Conservation (phyloP, 2,113 vertebrate genomes). For the Turdus rufiventris region DNA sequence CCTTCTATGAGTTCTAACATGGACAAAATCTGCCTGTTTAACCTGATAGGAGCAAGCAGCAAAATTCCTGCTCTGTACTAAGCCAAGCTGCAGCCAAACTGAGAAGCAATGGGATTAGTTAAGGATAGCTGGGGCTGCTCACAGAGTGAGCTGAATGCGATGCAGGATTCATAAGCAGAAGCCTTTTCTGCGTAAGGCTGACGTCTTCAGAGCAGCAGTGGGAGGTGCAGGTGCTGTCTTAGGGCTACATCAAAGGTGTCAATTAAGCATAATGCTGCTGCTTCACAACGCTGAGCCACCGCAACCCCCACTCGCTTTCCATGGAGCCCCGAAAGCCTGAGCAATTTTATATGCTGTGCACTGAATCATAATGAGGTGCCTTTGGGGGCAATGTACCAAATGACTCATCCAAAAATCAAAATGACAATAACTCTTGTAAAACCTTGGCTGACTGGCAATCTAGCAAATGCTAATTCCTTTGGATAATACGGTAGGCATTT, state of each 20-base stretch:
- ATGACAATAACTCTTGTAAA: constrained; percentile 69
- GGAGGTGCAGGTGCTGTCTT: constrained; percentile 81
- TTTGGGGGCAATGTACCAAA: constrained; percentile 69
- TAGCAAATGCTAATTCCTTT: constrained; percentile 42
- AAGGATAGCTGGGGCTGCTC: constrained; percentile 71
- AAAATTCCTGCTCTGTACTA: constrained; percentile 58
- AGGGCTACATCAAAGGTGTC: constrained; percentile 83
- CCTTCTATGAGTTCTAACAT: constrained; percentile 85
- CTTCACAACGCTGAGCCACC: constrained; percentile 61
- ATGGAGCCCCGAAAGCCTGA: constrained; percentile 67
- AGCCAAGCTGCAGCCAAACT: constrained; percentile 55
- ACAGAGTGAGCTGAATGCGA: constrained; percentile 70
- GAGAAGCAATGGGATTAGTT: constrained; percentile 67
- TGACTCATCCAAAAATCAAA: constrained; percentile 74
- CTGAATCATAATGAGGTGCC: constrained; percentile 77
- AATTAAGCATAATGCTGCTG: constrained; percentile 72
- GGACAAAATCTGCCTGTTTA: constrained; percentile 68
- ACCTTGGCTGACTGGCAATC: constrained; percentile 55
- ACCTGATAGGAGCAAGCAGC: constrained; percentile 51
- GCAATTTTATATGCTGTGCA: constrained; percentile 57
- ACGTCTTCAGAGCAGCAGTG: constrained; percentile 79
- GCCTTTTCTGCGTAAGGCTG: constrained; percentile 80
- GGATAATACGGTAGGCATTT: constrained; percentile 15
- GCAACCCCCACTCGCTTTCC: constrained; percentile 62
- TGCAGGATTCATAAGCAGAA: constrained; percentile 78